Conservation (phyloP, 23 tunicate species). For the Trididemnum clinides region DNA sequence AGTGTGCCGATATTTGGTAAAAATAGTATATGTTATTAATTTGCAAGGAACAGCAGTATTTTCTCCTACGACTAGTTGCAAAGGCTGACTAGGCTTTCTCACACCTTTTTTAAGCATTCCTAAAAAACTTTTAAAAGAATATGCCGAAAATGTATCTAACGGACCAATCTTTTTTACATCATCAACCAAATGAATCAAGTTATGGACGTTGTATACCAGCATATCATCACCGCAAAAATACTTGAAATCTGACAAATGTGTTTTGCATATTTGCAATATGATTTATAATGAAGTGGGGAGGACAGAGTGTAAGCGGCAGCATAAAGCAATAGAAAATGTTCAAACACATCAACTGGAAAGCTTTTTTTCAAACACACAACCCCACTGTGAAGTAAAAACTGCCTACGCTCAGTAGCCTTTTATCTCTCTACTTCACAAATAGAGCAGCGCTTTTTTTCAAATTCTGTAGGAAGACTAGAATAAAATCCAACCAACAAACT, state of each 20-base stretch:
- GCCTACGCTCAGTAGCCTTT: conserved; percentile 54
- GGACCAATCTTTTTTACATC: conserved; percentile 46
- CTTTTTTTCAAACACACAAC: conserved; percentile 15
- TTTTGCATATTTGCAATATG: conserved; percentile 21
- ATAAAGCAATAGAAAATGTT: conserved; percentile 42
- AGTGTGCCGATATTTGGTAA: too few relatives aligned
- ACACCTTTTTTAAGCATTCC: conserved; percentile 31
- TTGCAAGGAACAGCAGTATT: too few relatives aligned
- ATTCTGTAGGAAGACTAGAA: conserved; percentile 29
- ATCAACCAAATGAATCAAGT: conserved; percentile 27
- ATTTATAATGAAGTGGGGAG: not conserved
- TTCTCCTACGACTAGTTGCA: conserved; percentile 37
- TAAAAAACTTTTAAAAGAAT: conserved; percentile 55
- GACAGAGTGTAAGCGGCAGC: conserved; percentile 14
- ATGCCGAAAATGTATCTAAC: conserved; percentile 47
- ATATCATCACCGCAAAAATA: too few relatives aligned
- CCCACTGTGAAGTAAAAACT: conserved; percentile 43
- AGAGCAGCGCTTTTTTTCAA: conserved; percentile 39
- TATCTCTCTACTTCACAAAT: conserved; percentile 43
- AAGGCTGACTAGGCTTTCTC: conserved; percentile 29
- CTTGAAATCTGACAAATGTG: too few relatives aligned
- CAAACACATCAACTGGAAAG: conserved; percentile 8
- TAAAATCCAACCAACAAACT: not conserved
- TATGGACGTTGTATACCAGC: conserved; percentile 50
- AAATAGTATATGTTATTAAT: too few relatives aligned